Evolutionary conservation across 2,888 invertebrate genomes (phyloP).

Genomic region (Apamea sordens): DNA sequence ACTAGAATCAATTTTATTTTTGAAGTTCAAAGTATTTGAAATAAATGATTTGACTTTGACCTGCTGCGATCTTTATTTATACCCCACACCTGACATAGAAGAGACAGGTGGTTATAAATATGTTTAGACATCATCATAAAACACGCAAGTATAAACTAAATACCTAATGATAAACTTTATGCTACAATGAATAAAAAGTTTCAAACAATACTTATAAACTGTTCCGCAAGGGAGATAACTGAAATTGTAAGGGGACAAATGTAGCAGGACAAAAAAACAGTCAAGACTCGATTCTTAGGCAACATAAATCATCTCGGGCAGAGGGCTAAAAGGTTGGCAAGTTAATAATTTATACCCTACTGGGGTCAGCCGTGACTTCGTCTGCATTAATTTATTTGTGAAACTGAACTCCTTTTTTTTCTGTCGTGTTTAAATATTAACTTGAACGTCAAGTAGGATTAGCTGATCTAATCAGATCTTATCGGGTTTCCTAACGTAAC

Average conservation of each 20-base stretch:
- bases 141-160: not conserved
- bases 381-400: not conserved
- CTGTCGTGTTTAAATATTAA: not conserved
- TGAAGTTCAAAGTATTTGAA: too few relatives aligned
- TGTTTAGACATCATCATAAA: not conserved
- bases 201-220: not conserved
- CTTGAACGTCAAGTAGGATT: not conserved
- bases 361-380: slow-evolving; percentile 5
- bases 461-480: not conserved
- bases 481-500: not conserved
- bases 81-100: not conserved
- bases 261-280: slow-evolving; percentile 20
- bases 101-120: not conserved
- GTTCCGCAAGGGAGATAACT: not conserved
- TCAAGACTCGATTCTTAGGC: slow-evolving; percentile 9
- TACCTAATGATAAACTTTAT: not conserved
- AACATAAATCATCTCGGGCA: slow-evolving; percentile 49
- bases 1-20: too few relatives aligned
- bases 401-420: not conserved
- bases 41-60: not conserved
- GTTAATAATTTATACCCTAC: slow-evolving; percentile 39
- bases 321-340: slow-evolving; percentile 40
- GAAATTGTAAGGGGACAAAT: not conserved
- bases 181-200: not conserved
- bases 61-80: not conserved